These are phyloP conservation scores for Butastur rufipennis DNA, from an alignment of 2,113 vertebrate species.

Conservation along the genomic window DNA sequence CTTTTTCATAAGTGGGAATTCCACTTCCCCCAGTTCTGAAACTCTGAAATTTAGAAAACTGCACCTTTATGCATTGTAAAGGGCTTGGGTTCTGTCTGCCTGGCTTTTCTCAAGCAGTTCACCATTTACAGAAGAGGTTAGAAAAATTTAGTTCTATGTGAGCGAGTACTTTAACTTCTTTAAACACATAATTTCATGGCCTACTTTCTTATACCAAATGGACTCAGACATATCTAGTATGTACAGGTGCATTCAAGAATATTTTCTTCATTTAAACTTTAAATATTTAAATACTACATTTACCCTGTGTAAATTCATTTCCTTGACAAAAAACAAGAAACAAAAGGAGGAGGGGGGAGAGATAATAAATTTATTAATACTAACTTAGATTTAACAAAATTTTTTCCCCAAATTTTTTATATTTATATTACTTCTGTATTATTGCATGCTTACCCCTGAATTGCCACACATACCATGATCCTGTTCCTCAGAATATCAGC, in stretches of 20 bases:
- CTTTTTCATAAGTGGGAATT: background rate
- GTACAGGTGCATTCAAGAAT: slow-evolving; percentile 31
- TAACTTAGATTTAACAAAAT: background rate
- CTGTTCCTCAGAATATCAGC: background rate
- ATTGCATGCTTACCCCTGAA: background rate
- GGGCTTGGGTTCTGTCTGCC: background rate
- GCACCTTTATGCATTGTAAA: background rate
- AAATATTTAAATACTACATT: slow-evolving; percentile 64
- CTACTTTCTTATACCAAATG: slow-evolving; percentile 57
- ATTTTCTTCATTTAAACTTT: slow-evolving; percentile 69
- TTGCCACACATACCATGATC: fast-evolving
- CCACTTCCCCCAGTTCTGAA: background rate
- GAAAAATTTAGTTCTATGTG: slow-evolving; percentile 43
- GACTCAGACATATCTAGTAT: slow-evolving; percentile 61
- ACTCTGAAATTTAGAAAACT: background rate
- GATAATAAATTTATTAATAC: background rate
- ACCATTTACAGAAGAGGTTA: slow-evolving; percentile 30
- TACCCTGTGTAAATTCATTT: slow-evolving; percentile 27
- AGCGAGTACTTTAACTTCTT: slow-evolving; percentile 49
- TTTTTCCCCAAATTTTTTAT: background rate
- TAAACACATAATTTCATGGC: slow-evolving; percentile 62
- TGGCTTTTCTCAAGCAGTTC: slow-evolving; percentile 33
- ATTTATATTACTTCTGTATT: background rate
- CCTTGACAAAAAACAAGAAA: background rate
- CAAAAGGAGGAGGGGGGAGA: fast-evolving